Evolutionary conservation across 2,113 vertebrate species (phyloP).

Genomic region (Myocastor coypus): DNA sequence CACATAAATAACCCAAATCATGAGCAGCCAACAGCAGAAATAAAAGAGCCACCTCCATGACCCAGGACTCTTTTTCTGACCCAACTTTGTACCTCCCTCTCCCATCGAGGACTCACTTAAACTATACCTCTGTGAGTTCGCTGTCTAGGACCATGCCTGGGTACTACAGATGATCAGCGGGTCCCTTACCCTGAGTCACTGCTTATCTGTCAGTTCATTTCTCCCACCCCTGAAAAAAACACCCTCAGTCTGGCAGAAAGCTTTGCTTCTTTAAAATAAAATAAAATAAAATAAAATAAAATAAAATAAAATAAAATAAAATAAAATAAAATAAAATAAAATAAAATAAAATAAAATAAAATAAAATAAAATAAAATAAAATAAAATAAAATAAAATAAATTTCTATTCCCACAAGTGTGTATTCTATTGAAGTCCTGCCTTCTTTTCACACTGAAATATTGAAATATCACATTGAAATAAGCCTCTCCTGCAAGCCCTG

Average conservation of each 20-base stretch:
- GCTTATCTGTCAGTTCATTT: slow-evolving; percentile 91
- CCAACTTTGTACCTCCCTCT: slow-evolving; percentile 85
- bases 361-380: slow-evolving; percentile 88
- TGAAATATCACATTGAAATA: neutral
- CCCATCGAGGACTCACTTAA: slow-evolving; percentile 93
- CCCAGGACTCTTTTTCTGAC: slow-evolving; percentile 89
- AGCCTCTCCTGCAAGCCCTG: rapidly evolving
- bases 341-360: slow-evolving; percentile 87
- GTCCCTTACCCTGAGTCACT: slow-evolving; percentile 94
- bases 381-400: slow-evolving; percentile 87
- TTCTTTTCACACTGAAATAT: too few species aligned
- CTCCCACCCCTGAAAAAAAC: slow-evolving; percentile 90
- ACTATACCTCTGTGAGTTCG: slow-evolving; percentile 89
- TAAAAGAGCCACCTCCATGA: slow-evolving; percentile 93
- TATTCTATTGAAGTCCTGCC: slow-evolving; percentile 93
- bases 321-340: slow-evolving; percentile 87
- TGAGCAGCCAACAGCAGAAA: slow-evolving; percentile 99
- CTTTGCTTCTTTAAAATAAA: slow-evolving; percentile 82
- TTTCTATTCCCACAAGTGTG: slow-evolving; percentile 97
- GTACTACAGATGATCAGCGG: slow-evolving; percentile 91
- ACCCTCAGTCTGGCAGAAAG: slow-evolving; percentile 94
- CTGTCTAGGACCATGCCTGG: slow-evolving; percentile 88
- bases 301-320: slow-evolving; percentile 87
- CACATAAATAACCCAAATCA: slow-evolving; percentile 99
- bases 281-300: slow-evolving; percentile 87